Evolutionary conservation across 2,797 vertebrate species (phyloP), one percentile per base, ranked within the genome.

Genomic region (Prunella strophiata): DNA sequence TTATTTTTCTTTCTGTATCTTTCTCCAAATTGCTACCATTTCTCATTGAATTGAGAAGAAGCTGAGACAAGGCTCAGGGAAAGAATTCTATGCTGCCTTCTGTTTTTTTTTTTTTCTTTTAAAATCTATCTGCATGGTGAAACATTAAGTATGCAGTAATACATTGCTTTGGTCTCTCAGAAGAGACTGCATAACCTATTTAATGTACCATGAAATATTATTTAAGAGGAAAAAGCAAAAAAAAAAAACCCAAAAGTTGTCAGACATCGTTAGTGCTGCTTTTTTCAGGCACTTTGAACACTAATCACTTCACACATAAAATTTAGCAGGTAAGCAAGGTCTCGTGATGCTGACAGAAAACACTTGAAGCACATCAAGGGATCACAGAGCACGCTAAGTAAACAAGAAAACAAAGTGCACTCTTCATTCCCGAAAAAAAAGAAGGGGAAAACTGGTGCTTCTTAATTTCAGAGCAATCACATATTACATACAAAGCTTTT

Each of bases 271-370:
- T 91, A 74, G 59, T 58, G 34, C 54, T 85, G 72, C 0, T 70
- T 92, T 91, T 94, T 81, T 84, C 83, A 86, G 73, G 70, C 71
- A 73, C 62, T 93, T 86, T 38, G 79, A 89, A 62, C 62, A 59
- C 45, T 62, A 68, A 84, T 78, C 74, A 88, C 82, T 88, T 94
- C 83, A 76, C 73, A 88, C 59, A 63, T 82, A 76, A 91, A 81
- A 95, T 90, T 81, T 71, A 86, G 55, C 94, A 93, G 88, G 94
- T 96, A 90, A 94, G 76, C 55, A 74, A 86, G 61, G 67, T 79
- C 82, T 93, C 1, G 0, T 55, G 55, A 51, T 48, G 72, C 73
- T 80, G 89, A 83, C 54, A 58, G 82, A 90, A 92, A 96, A 93
- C 8, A 32, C 80, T 77, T 79, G 65, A 85, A 84, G 68, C 43